Evolutionary conservation across 2,888 invertebrate species (phyloP), one percentile per base, ranked within the genome.

Genomic region (Rhamnusium bicolor): DNA sequence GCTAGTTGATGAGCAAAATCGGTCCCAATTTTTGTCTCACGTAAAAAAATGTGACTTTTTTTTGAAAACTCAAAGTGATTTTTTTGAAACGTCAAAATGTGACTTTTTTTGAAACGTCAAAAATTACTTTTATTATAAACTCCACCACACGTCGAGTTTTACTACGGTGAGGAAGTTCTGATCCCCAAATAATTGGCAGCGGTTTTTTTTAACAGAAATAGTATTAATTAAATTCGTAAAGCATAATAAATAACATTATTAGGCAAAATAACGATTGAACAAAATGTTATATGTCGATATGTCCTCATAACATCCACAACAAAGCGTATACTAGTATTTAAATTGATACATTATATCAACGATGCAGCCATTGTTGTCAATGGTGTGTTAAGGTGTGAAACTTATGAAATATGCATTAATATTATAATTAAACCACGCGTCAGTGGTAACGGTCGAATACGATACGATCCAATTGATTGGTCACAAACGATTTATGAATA

Each of bases 331-430:
- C 40, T 40, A 40, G 12, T 40, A 40, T 40, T 40, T 40, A 40
- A 40, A 40, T 40, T n/a, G n/a, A 10, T 4, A 40, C 12, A 40
- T 40, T 40, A 40, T 40, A 8, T 12, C n/a, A 21, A 24, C 24
- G 19, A 54, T 24, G 24, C n/a, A 18, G 16, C 49, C 21, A 24
- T 53, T 53, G 32, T 53, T 40, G 32, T 27, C 16, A 54, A 53
- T 27, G 7, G 10, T 18, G 21, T 53, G 49, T 27, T 14, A 19
- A 47, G 62, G 65, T 65, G 47, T 53, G 14, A 32, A 65, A 51
- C 53, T 65, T 53, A 65, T 65, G n/a, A 53, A 65, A 65, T 65
- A 65, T 65, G 32, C 53, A 65, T 65, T 53, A 51, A 32, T 54
- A 65, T 65, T 32, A 53, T 53, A 53, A 53, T 65, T 65, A 65